phyloP scores from a whole-genome alignment of 2,113 vertebrate genomes.

The Natator depressus region DNA sequence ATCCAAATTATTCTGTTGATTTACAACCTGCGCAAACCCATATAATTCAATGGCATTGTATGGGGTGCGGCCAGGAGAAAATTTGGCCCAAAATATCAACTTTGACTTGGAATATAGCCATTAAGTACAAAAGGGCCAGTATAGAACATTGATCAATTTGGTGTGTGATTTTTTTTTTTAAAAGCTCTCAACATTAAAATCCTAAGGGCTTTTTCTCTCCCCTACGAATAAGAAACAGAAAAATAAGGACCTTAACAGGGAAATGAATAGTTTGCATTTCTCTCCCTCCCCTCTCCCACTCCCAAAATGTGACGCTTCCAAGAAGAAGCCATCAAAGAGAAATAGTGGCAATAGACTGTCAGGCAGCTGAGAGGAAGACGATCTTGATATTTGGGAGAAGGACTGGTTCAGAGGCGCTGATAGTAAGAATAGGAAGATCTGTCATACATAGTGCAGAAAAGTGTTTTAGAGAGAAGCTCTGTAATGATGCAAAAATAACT shows the following conservation, averaged over 20 bases:
- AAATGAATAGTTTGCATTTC: background rate
- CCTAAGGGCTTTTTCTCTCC: background rate
- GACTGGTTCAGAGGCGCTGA: background rate
- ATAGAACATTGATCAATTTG: background rate
- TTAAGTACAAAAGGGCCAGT: rapidly evolving
- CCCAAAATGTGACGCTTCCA: background rate
- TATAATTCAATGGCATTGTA: background rate
- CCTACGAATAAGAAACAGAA: background rate
- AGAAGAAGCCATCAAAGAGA: background rate
- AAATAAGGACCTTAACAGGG: background rate
- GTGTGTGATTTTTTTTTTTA: background rate
- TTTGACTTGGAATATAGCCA: background rate
- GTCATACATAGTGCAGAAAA: background rate
- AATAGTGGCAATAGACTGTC: background rate
- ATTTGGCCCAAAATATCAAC: rapidly evolving
- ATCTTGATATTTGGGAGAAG: constrained; percentile 15
- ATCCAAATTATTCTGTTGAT: background rate
- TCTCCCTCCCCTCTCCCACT: background rate
- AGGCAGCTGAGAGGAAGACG: constrained; percentile 22
- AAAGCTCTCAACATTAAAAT: background rate
- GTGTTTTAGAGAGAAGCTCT: rapidly evolving
- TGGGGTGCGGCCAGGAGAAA: background rate
- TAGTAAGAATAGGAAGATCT: background rate
- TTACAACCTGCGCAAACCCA: background rate
- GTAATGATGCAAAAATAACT: rapidly evolving